Evolutionary conservation across 2,797 vertebrate genomes (phyloP), one percentile per base, ranked within the genome.

Genomic region (Trachurus trachurus): DNA sequence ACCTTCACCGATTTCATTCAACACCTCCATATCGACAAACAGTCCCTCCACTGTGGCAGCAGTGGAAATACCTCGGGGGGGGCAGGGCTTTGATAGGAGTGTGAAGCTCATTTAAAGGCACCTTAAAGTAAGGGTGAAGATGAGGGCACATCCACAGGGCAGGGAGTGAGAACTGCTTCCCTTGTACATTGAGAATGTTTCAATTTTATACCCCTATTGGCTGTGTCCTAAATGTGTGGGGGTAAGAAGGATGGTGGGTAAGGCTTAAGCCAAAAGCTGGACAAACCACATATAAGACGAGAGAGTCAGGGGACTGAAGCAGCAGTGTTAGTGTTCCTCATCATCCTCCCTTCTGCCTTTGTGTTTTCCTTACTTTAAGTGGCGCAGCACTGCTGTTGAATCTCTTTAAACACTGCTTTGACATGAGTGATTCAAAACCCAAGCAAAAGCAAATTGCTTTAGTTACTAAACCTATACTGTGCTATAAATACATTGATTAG

Each of bases 131-230:
- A 61, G 72, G 74, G 64, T 80, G 71, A 91, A 71, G 70, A 74
- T 2, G 71, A 84, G 89, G 91, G 77, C 85, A 87, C 85, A 87
- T 80, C 78, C 83, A 79, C 80, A 71, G 78, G 83, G 54, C 71
- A 87, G 75, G 42, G 68, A 85, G 64, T 65, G 80, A 89, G 71
- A 88, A 81, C 64, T 59, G 87, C 69, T 67, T 79, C 70, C 49
- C 68, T 87, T 74, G 81, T 86, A 87, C 73, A 76, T 53, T 66
- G 57, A 79, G 63, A 73, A 53, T 47, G 76, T 67, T 75, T 74
- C 73, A 79, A 80, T 85, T 85, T 75, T 47, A 81, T 86, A 57
- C 66, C 67, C 73, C 56, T 78, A 56, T 56, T 84, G 69, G 71
- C 83, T 74, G 44, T 47, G 69, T 85, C 86, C 69, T 62, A 83